phyloP scores from a whole-genome alignment of 1,140 invertebrate species.

The Drosophila mojavensis region DNA sequence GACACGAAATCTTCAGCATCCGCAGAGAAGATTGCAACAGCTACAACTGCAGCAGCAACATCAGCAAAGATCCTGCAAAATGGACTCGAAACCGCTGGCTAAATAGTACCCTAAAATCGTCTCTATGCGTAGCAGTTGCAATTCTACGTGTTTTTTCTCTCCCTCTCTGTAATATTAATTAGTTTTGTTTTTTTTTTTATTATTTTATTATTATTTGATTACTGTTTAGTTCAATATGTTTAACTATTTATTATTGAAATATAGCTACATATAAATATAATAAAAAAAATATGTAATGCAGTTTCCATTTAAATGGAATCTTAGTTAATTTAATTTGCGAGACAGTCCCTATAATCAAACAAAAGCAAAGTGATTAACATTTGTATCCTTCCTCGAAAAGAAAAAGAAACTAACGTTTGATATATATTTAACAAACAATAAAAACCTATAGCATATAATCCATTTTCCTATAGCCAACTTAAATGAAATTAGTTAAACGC shows the following conservation, averaged over 20 bases:
- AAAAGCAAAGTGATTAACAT: conserved; percentile 68
- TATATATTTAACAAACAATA: conserved; percentile 8
- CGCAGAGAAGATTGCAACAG: conserved; percentile 14
- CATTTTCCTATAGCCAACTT: conserved; percentile 77
- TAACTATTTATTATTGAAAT: conserved; percentile 80
- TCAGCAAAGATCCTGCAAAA: conserved; percentile 30
- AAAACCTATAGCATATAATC: conserved; percentile 71
- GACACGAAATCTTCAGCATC: conserved; percentile 47
- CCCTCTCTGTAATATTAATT: conserved; percentile 62
- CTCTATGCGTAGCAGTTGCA: conserved; percentile 29
- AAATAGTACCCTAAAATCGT: conserved; percentile 9
- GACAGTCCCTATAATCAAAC: conserved; percentile 64
- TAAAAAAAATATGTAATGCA: conserved; percentile 41
- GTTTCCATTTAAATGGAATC: conserved; percentile 41
- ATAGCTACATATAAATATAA: conserved; percentile 69
- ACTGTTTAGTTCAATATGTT: conserved; percentile 80
- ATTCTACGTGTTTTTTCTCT: conserved; percentile 54
- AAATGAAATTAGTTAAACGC: conserved; percentile 73
- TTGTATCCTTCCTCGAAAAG: conserved; percentile 55
- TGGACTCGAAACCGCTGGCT: conserved; percentile 31
- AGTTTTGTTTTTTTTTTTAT: conserved; percentile 69
- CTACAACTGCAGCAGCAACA: conserved; percentile 18
- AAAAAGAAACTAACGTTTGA: conserved; percentile 38
- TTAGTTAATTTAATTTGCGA: conserved; percentile 81
- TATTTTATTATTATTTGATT: conserved; percentile 68